phyloP scores from a whole-genome alignment of 2,888 invertebrate genomes.

The Heliothis peltigera region DNA sequence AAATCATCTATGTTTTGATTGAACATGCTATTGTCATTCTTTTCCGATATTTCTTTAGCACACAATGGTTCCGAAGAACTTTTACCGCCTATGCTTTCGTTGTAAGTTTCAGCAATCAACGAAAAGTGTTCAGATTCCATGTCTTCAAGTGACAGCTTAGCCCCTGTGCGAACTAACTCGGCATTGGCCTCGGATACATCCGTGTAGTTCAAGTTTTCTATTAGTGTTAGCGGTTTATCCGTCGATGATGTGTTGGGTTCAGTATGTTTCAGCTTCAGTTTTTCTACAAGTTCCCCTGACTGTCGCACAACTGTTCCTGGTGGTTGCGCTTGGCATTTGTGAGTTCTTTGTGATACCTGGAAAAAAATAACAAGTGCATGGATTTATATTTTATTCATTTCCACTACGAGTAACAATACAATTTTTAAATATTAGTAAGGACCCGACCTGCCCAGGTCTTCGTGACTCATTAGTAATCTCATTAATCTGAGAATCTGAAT shows the following conservation, averaged over 20 bases:
- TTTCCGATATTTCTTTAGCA: slow-evolving; percentile 39
- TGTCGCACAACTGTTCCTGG: slow-evolving; percentile 89
- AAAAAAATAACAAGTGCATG: slow-evolving; percentile 32
- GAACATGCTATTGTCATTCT: slow-evolving; percentile 74
- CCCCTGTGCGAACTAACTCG: slow-evolving; percentile 83
- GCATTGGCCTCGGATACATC: slow-evolving; percentile 84
- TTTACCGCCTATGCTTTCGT: slow-evolving; percentile 56
- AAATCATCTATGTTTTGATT: slow-evolving; percentile 79
- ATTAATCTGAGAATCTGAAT: no score
- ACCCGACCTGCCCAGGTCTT: no score
- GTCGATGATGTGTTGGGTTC: slow-evolving; percentile 50
- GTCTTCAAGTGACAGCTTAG: slow-evolving; percentile 85
- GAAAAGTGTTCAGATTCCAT: slow-evolving; percentile 85
- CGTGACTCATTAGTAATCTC: no score
- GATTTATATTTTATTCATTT: neutral
- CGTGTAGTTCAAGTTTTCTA: slow-evolving; percentile 61
- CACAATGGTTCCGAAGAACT: slow-evolving; percentile 11
- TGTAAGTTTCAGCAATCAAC: slow-evolving; percentile 75
- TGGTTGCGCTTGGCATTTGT: slow-evolving; percentile 93
- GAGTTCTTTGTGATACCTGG: slow-evolving; percentile 94
- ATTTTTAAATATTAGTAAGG: no score
- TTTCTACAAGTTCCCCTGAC: slow-evolving; percentile 85
- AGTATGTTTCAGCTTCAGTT: slow-evolving; percentile 82
- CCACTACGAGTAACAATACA: no score
- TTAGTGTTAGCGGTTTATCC: slow-evolving; percentile 33